Conservation (phyloP, 2,888 invertebrate species). For the Pilophorus perplexus region DNA sequence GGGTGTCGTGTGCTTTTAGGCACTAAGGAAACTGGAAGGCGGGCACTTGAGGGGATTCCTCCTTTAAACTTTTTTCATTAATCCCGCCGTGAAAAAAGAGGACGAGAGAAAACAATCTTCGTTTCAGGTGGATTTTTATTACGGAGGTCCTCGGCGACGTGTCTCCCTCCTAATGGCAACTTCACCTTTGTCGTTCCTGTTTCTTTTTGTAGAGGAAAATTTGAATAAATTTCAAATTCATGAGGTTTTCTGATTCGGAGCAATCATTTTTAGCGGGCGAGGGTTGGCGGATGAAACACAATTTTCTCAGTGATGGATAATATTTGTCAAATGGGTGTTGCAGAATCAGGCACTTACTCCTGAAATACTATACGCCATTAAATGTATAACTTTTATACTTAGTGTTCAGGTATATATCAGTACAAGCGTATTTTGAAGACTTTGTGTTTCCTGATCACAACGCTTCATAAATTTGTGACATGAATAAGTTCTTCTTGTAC, state of each 20-base stretch:
- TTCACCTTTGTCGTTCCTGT: conserved; percentile 32
- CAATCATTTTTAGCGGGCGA: neutral
- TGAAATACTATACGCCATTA: too few relatives aligned
- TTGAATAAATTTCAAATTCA: conserved; percentile 33
- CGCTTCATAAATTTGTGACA: too few relatives aligned
- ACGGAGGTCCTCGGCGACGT: neutral
- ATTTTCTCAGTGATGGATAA: too few relatives aligned
- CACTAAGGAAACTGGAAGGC: neutral
- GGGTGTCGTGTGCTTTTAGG: conserved; percentile 22
- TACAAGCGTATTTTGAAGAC: too few relatives aligned
- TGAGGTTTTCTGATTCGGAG: neutral
- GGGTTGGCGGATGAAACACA: too few relatives aligned
- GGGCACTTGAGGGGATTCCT: conserved; percentile 1
- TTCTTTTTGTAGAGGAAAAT: neutral
- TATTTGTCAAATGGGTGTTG: too few relatives aligned
- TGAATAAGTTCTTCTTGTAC: too few relatives aligned
- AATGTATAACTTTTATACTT: too few relatives aligned
- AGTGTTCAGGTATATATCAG: too few relatives aligned
- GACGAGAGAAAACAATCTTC: conserved; percentile 39
- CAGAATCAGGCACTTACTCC: too few relatives aligned
- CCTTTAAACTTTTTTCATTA: conserved; percentile 46
- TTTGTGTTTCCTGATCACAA: too few relatives aligned
- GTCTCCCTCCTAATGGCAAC: conserved; percentile 5
- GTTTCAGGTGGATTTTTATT: conserved; percentile 35
- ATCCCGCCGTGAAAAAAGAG: conserved; percentile 39